These are phyloP conservation scores for Papilio machaon DNA, from an alignment of 1,140 invertebrate species.

Conservation along the genomic window DNA sequence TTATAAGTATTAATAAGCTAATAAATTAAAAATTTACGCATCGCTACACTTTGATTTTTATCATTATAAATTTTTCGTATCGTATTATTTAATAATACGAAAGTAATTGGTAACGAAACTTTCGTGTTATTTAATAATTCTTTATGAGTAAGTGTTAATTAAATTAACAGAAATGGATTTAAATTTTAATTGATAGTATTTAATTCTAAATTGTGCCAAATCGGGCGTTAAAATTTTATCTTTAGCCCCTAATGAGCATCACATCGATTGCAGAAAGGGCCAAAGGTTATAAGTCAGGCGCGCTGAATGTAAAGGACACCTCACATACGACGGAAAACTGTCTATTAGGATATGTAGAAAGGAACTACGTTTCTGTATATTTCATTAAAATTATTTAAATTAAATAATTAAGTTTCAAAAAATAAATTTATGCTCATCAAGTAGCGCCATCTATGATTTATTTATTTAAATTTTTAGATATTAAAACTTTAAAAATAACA, in stretches of 20 bases:
- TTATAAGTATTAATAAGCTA: background rate
- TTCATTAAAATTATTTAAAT: too few relatives aligned
- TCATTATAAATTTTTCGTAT: background rate
- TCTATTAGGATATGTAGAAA: background rate
- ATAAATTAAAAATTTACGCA: background rate
- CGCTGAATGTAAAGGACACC: background rate
- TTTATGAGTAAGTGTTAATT: too few relatives aligned
- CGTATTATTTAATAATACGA: background rate
- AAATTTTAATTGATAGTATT: constrained; percentile 19
- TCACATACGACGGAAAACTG: constrained; percentile 1
- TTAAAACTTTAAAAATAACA: background rate
- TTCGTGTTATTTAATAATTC: background rate
- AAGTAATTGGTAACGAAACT: background rate
- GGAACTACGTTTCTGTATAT: background rate
- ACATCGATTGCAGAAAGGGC: constrained; percentile 16
- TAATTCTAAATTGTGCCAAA: background rate
- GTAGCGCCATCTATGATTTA: too few relatives aligned
- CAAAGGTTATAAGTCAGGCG: constrained; percentile 10
- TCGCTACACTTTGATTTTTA: constrained; percentile 2
- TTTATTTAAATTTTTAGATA: too few relatives aligned
- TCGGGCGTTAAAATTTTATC: constrained; percentile 19
- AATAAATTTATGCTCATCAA: too few relatives aligned
- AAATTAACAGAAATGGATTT: background rate
- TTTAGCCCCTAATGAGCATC: constrained; percentile 7
- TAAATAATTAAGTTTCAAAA: too few relatives aligned